Evolutionary conservation across 2,888 invertebrate genomes (phyloP).

Genomic region (Opisthograptis luteolata): DNA sequence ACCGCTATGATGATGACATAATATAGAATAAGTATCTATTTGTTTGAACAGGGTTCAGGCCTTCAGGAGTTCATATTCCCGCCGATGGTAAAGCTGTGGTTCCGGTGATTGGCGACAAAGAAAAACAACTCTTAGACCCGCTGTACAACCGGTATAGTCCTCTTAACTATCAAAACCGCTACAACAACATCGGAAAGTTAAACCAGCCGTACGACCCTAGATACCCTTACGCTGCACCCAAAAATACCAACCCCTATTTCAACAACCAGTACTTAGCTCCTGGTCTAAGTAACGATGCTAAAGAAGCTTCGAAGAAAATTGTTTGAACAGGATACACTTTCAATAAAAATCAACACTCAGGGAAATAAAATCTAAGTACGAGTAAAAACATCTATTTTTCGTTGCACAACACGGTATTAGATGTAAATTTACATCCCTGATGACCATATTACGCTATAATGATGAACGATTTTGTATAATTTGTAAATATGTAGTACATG

Average conservation of each 20-base stretch:
- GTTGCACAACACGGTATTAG: neutral
- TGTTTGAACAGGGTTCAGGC: constrained; percentile 79
- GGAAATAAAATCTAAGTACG: neutral
- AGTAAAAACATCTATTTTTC: neutral
- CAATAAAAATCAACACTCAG: neutral
- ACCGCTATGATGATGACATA: neutral
- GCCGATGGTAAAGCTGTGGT: constrained; percentile 81
- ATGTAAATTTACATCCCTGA: neutral
- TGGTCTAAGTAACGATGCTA: constrained; percentile 22
- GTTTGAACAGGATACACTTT: constrained; percentile 27
- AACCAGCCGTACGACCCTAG: constrained; percentile 51
- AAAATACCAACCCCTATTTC: constrained; percentile 43
- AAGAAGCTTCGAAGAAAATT: constrained; percentile 39
- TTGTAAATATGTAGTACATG: constrained; percentile 8
- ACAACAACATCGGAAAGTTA: constrained; percentile 46
- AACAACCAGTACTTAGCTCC: constrained; percentile 43
- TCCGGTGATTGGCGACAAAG: constrained; percentile 61
- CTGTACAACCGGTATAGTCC: constrained; percentile 57
- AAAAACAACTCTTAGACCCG: constrained; percentile 46
- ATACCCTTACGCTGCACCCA: constrained; percentile 46
- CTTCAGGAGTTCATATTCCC: constrained; percentile 87
- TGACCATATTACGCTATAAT: neutral
- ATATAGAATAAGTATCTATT: neutral
- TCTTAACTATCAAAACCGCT: constrained; percentile 42
- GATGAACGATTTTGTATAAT: constrained; percentile 2